Evolutionary conservation across 2,113 vertebrate genomes (phyloP).

Genomic region (Platysteira castanea): DNA sequence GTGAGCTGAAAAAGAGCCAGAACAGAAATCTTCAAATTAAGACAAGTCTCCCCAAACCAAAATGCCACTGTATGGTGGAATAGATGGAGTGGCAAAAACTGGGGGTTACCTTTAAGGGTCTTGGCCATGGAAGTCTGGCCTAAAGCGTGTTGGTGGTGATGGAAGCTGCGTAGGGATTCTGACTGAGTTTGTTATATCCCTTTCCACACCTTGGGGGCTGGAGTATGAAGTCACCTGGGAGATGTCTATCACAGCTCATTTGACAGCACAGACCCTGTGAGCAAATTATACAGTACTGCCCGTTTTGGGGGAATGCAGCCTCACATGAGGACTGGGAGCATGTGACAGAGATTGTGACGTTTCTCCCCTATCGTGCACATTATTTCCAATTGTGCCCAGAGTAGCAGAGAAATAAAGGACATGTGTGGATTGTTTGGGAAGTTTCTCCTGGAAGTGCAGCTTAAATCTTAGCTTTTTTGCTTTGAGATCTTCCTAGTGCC

Average conservation of each 20-base stretch:
- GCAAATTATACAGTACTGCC: neutral
- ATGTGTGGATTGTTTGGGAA: neutral
- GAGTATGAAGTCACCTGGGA: neutral
- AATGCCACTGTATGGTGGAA: neutral
- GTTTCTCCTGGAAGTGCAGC: neutral
- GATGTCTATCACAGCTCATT: neutral
- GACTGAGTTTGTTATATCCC: neutral
- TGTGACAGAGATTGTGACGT: neutral
- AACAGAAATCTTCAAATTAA: neutral
- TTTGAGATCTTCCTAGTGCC: neutral
- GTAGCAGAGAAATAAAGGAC: neutral
- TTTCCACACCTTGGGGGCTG: neutral
- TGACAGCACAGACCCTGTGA: neutral
- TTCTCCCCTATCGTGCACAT: neutral
- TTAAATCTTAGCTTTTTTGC: neutral
- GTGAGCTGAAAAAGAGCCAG: neutral
- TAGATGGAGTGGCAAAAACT: neutral
- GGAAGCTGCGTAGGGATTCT: neutral
- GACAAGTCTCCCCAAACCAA: neutral
- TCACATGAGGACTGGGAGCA: neutral
- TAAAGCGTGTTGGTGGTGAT: accelerated
- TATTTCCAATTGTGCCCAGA: neutral
- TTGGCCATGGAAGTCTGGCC: neutral
- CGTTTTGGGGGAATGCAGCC: neutral
- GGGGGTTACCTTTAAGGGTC: neutral